These are phyloP conservation scores for Drosophila parabipectinata DNA, from an alignment of 1,140 invertebrate species.

Conservation along the genomic window DNA sequence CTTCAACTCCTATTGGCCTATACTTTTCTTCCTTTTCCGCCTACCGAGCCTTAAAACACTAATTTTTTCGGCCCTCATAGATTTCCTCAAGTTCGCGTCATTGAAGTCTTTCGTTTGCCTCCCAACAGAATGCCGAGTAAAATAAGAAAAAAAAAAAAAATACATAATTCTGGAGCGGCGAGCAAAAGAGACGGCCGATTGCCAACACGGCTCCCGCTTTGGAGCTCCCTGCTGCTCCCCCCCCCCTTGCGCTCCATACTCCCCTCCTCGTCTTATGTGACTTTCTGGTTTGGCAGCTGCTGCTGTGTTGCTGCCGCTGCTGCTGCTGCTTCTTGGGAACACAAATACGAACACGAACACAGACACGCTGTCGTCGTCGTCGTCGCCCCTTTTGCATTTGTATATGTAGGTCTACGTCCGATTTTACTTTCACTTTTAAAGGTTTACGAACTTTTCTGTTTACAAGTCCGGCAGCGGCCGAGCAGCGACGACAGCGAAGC, in stretches of 20 bases:
- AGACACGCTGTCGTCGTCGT: constrained; percentile 22
- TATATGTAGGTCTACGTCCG: constrained; percentile 84
- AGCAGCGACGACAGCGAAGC: constrained; percentile 17
- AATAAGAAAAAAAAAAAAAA: background rate
- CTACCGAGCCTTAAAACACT: background rate
- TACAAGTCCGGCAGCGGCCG: constrained; percentile 74
- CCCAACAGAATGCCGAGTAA: background rate
- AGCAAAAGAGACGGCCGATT: constrained; percentile 5
- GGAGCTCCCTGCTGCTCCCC: background rate
- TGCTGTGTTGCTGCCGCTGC: constrained; percentile 7
- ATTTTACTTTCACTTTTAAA: constrained; percentile 84
- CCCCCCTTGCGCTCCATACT: background rate
- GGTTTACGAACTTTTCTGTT: constrained; percentile 84
- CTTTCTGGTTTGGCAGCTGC: constrained; percentile 79
- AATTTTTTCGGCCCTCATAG: background rate
- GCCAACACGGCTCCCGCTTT: constrained; percentile 9
- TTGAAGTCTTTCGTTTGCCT: constrained; percentile 55
- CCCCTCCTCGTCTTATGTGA: constrained; percentile 16
- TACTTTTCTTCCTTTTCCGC: background rate
- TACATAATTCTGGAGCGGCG: constrained; percentile 7
- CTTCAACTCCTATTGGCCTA: background rate
- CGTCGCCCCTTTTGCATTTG: constrained; percentile 55
- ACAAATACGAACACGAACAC: constrained; percentile 8
- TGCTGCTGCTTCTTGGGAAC: constrained; percentile 28
- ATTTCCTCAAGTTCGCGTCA: constrained; percentile 30